Evolutionary conservation across 2,888 invertebrate genomes (phyloP), one percentile per base, ranked within the genome.

Genomic region (Brachyptera risi): DNA sequence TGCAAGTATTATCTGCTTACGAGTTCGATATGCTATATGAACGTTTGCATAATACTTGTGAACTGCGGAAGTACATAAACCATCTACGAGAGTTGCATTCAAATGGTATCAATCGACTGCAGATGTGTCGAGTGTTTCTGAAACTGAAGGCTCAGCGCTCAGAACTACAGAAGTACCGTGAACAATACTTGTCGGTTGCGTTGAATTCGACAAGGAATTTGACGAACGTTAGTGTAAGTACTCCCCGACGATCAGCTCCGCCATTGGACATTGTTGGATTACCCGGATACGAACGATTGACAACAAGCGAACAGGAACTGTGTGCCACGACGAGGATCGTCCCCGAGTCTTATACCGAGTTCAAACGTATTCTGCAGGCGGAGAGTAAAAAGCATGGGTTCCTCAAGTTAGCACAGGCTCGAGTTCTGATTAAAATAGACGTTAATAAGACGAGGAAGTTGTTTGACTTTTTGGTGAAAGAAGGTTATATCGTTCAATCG

Each of bases 401-500:
- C 62, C 75, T 96, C 4, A 82, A 87, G 64, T 76, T 96, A 64
- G 84, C 91, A 1, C 91, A 92, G 71, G 95, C 95, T 0, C 79
- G 96, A 57, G 81, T 82, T 44, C 80, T 94, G 47, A 82, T 95
- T 38, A 95, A 94, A 76, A 96, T 96, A 68, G 95, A 96, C 78
- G 96, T 96, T 1, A 79, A 80, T 68, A 80, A 80, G 68, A 96
- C 95, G 0, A 83, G 94, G 65, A 91, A 91, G 74, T 84, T 95
- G 69, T 90, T 88, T 77, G 88, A 90, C 77, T 85, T 88, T 74
- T 78, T 92, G 26, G 75, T 86, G 60, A 77, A 82, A 68, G 83
- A 88, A 72, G 90, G 90, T 27, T 86, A 84, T 72, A 83, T 91
- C 65, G 80, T n/a, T n/a, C n/a, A n/a, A n/a, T n/a, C n/a, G n/a